Evolutionary conservation across 2,888 invertebrate species (phyloP).

Genomic region (Caenorhabditis panamensis): DNA sequence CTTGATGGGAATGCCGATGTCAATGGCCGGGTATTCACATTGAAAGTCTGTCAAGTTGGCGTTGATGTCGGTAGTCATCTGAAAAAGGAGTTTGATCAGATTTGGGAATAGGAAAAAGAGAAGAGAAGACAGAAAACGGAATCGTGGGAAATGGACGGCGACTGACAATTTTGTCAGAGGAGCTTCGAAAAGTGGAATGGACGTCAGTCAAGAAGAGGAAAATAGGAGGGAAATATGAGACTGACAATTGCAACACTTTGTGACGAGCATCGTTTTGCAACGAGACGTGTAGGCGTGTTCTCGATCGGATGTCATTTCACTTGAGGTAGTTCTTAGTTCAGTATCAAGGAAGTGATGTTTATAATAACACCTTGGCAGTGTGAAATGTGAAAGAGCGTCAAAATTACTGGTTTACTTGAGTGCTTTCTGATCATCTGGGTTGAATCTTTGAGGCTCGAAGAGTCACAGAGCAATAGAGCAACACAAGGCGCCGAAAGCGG

Average conservation of each 20-base stretch:
- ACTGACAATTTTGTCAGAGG: no score
- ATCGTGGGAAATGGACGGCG: neutral
- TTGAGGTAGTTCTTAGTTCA: no score
- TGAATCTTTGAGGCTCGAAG: neutral
- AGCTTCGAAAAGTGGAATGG: neutral
- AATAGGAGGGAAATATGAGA: conserved; percentile 40
- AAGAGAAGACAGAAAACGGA: neutral
- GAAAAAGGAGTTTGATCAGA: neutral
- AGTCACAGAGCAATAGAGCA: neutral
- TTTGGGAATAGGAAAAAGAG: neutral
- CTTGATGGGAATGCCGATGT: conserved; percentile 33
- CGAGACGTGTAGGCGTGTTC: conserved; percentile 10
- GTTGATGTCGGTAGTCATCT: conserved; percentile 46
- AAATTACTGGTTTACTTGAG: conserved; percentile 1
- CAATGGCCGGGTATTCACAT: conserved; percentile 59
- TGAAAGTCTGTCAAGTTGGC: conserved; percentile 51
- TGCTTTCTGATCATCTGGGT: conserved; percentile 26
- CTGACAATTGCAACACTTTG: conserved; percentile 54
- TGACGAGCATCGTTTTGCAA: conserved; percentile 51
- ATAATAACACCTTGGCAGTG: neutral
- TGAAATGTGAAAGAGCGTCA: neutral
- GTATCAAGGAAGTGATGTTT: neutral
- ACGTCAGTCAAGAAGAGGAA: conserved; percentile 27
- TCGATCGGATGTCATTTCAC: conserved; percentile 9
- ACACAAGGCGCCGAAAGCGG: conserved; percentile 8